Evolutionary conservation across 2,797 vertebrate genomes (phyloP).

Genomic region (Cryptoprocta ferox): DNA sequence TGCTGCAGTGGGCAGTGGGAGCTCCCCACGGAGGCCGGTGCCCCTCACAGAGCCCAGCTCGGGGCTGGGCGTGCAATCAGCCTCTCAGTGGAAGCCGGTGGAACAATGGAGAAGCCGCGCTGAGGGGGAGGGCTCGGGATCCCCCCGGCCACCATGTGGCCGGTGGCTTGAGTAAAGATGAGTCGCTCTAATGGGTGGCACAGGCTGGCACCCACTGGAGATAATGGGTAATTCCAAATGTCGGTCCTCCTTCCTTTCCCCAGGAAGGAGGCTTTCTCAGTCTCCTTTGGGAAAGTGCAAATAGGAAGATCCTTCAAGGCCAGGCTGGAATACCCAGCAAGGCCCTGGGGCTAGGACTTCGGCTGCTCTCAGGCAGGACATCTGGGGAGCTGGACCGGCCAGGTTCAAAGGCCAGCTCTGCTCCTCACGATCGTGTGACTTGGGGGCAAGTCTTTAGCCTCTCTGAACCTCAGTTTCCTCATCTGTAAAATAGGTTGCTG

Average conservation of each 20-base stretch:
- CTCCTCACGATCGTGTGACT: neutral
- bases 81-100: neutral
- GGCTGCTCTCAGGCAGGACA: neutral
- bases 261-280: neutral
- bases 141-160: neutral
- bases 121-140: neutral
- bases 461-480: neutral
- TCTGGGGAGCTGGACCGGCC: neutral
- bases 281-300: neutral
- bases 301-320: neutral
- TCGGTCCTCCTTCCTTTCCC: neutral
- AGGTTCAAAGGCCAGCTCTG: neutral
- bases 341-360: neutral
- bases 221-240: neutral
- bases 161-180: neutral
- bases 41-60: neutral
- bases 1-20: neutral
- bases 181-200: neutral
- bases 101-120: neutral
- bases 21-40: neutral
- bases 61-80: neutral
- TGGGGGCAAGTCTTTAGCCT: neutral
- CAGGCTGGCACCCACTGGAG: neutral
- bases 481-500: neutral
- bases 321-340: neutral